These are phyloP conservation scores for Litoditis marina DNA, from an alignment of 2,888 invertebrate genomes.

Conservation along the genomic window DNA sequence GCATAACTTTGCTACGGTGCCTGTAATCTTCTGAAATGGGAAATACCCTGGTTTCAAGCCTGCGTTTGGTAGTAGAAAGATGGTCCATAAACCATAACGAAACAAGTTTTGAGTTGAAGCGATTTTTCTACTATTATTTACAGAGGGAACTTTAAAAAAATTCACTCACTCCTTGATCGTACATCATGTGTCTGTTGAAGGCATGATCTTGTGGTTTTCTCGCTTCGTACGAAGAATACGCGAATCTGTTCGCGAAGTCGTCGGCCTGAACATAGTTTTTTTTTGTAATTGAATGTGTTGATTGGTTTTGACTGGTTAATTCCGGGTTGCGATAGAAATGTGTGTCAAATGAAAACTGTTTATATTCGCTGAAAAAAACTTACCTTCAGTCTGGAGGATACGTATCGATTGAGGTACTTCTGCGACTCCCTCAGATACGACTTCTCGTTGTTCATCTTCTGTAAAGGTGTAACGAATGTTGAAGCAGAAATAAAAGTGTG, in stretches of 20 bases:
- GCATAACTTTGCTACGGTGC: too few relatives aligned
- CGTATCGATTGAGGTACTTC: conserved; percentile 58
- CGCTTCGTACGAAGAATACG: conserved; percentile 60
- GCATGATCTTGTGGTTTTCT: conserved; percentile 58
- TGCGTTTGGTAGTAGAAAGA: too few relatives aligned
- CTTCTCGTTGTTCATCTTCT: conserved; percentile 20
- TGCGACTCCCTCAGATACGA: conserved; percentile 57
- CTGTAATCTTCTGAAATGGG: too few relatives aligned
- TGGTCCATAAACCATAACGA: too few relatives aligned
- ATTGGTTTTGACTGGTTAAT: not conserved
- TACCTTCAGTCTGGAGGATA: conserved; percentile 48
- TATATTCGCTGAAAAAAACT: not conserved
- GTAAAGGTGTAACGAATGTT: conserved; percentile 10
- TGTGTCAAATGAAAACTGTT: not conserved
- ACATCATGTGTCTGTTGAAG: conserved; percentile 60
- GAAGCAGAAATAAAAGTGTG: too few relatives aligned
- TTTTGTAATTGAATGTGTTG: too few relatives aligned
- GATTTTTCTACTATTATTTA: not conserved
- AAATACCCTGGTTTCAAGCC: too few relatives aligned
- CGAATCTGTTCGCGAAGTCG: conserved; percentile 58
- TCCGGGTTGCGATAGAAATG: not conserved
- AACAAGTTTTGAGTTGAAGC: too few relatives aligned
- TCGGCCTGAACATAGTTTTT: conserved; percentile 49
- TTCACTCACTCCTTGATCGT: conserved; percentile 36
- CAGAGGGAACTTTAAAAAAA: not conserved